Base-by-base conservation (phyloP, 2,888 invertebrate genomes). In the Sthenelais limicola region DNA sequence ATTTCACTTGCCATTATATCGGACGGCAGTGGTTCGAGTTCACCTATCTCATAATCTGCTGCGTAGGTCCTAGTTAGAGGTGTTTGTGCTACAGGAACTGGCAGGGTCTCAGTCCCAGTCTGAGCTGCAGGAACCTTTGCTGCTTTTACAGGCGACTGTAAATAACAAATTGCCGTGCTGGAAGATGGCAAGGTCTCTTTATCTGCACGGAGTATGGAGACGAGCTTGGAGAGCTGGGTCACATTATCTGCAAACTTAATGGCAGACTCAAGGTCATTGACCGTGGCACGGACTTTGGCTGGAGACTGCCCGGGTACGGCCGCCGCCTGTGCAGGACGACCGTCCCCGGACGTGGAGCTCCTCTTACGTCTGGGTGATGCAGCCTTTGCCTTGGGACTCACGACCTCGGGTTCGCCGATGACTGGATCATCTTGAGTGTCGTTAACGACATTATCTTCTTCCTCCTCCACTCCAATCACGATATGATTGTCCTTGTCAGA, bases 1-100 rank as follows among this genome's bases (percentile, higher is more conserved):
- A 62, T 62, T 43, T 62, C 62, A 24, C 62, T 38, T 21, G 62
- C 62, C 62, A 62, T 62, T 35, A 62, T 62, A 21, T 62, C 62
- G 15, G 62, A 62, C 4, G 62, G 62, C 62, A 62, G 62, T n/a
- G 62, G 62, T 18, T 62, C 62, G 15, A 62, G 35, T 35, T 62
- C 62, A 15, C 62, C 62, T 5, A 62, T 38, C 62, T 62, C 62
- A 24, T 62, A 62, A 43, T 62, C 62, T n/a, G n/a, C n/a, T n/a
- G n/a, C n/a, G n/a, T n/a, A n/a, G n/a, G n/a, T n/a, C n/a, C n/a
- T n/a, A n/a, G n/a, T n/a, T n/a, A n/a, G n/a, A n/a, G n/a, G n/a
- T n/a, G n/a, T n/a, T n/a, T n/a, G n/a, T n/a, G n/a, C n/a, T n/a
- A n/a, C n/a, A n/a, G n/a, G n/a, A n/a, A n/a, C n/a, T n/a, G n/a